Evolutionary conservation across 2,888 invertebrate genomes (phyloP), one percentile per base, ranked within the genome.

Genomic region (Willowsia nigromaculata): DNA sequence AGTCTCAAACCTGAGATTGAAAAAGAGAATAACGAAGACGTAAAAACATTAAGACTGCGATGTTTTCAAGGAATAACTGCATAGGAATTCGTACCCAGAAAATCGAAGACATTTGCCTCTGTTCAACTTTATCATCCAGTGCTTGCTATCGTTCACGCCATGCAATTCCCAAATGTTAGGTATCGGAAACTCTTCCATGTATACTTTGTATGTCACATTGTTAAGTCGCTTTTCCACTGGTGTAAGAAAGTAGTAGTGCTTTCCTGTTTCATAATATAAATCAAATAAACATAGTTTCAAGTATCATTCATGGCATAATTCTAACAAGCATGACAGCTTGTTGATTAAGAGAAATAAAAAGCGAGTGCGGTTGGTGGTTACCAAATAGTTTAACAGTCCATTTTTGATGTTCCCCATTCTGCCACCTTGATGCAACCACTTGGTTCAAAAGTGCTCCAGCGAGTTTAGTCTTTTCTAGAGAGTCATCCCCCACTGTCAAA

Each of bases 351-450:
- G n/a, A n/a, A n/a, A n/a, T n/a, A n/a, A n/a, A n/a, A n/a, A n/a
- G n/a, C n/a, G n/a, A n/a, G n/a, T n/a, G n/a, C n/a, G n/a, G n/a
- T n/a, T n/a, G n/a, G n/a, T n/a, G n/a, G n/a, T n/a, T n/a, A 90
- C 90, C 90, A 84, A 87, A 90, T 22, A 81, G 25, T 18, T 84
- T 88, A n/a, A 88, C 88, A 65, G 80, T 90, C 90, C 90, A 90
- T 50, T 90, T 90, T 81, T 90, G 90, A 15, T 85, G 65, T 15
- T 90, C 90, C 11, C 27, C 85, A 47, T 90, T 90, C 50, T 37
- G 53, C 90, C 90, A 90, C 76, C 85, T 90, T 0, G 90, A 71
- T 18, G 88, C 47, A 18, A 74, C 40, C 0, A 87, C 85, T 56
- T 83, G 71, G 56, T 68, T 90, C 0, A 90, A 65, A 43, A 80